Conservation (phyloP, 2,888 invertebrate genomes). For the Noctuana brunneofusca region DNA sequence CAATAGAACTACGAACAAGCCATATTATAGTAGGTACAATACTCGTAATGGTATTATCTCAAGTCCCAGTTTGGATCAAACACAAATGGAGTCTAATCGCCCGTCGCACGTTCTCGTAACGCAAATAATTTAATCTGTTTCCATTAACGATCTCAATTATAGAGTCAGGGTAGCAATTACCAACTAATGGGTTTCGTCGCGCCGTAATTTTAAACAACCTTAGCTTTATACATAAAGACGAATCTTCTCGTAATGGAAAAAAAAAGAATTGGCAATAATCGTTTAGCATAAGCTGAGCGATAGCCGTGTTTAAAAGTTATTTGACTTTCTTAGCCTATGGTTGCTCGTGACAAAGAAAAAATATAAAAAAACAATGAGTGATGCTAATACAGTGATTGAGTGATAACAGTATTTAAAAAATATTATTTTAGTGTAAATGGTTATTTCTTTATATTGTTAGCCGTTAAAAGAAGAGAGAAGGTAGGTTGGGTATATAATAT, state of each 20-base stretch:
- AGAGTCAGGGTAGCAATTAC: conserved; percentile 54
- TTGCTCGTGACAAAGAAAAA: too few relatives aligned
- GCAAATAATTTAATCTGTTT: conserved; percentile 58
- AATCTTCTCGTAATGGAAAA: too few relatives aligned
- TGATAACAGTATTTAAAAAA: not conserved
- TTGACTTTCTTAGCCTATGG: too few relatives aligned
- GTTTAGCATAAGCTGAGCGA: too few relatives aligned
- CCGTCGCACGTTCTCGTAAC: conserved; percentile 33
- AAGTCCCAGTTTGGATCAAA: conserved; percentile 14
- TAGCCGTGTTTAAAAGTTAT: too few relatives aligned
- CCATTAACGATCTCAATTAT: conserved; percentile 58
- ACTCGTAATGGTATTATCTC: conserved; percentile 7
- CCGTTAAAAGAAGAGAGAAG: too few relatives aligned
- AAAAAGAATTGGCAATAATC: too few relatives aligned
- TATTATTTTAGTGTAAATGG: too few relatives aligned
- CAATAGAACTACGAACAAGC: not conserved
- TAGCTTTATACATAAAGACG: too few relatives aligned
- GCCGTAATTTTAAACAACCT: conserved; percentile 11
- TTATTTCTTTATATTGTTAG: too few relatives aligned
- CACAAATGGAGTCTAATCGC: conserved; percentile 31
- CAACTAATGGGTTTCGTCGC: conserved; percentile 52
- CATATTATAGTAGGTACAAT: conserved; percentile 11
- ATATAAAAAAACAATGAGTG: too few relatives aligned
- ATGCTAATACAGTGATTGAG: not conserved
- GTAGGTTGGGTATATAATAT: too few relatives aligned